A percentile compares a stretch with the other conserved stretches of the same genome.
Evolutionary conservation across 2,797 vertebrate genomes (phyloP).

Genomic region (Petrocephalus sullivani): DNA sequence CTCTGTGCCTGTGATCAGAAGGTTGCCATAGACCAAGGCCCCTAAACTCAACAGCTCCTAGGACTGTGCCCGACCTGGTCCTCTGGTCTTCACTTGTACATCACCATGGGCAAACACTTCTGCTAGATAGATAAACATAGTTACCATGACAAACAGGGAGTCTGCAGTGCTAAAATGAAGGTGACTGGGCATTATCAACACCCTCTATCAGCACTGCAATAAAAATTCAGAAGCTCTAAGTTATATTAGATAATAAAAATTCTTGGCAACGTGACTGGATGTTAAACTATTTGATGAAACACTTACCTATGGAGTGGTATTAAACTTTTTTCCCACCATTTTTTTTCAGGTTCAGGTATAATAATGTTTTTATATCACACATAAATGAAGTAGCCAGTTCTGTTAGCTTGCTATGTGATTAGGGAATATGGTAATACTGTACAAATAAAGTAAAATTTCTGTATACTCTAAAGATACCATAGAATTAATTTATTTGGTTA

Average conservation of each 20-base stretch:
- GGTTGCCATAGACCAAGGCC: neutral
- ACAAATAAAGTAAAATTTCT: neutral
- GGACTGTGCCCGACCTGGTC: neutral
- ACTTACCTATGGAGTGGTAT: neutral
- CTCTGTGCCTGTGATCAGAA: neutral
- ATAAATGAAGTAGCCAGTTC: neutral
- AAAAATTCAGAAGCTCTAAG: neutral
- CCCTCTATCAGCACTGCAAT: neutral
- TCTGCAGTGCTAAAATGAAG: neutral
- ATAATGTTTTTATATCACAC: neutral
- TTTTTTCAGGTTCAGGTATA: neutral
- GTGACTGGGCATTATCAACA: neutral
- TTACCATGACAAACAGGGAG: neutral
- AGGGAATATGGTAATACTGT: neutral
- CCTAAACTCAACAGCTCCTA: neutral
- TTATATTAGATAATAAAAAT: neutral
- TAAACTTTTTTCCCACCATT: neutral
- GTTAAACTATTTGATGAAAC: neutral
- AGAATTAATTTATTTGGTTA: neutral
- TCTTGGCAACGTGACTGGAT: neutral
- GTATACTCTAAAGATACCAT: neutral
- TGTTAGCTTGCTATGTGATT: neutral
- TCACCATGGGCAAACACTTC: neutral
- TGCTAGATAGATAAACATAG: slow-evolving; percentile 10
- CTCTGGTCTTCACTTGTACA: neutral